These are phyloP conservation scores for Eulemur rufifrons DNA, from an alignment of 2,113 vertebrate genomes.

Conservation along the genomic window DNA sequence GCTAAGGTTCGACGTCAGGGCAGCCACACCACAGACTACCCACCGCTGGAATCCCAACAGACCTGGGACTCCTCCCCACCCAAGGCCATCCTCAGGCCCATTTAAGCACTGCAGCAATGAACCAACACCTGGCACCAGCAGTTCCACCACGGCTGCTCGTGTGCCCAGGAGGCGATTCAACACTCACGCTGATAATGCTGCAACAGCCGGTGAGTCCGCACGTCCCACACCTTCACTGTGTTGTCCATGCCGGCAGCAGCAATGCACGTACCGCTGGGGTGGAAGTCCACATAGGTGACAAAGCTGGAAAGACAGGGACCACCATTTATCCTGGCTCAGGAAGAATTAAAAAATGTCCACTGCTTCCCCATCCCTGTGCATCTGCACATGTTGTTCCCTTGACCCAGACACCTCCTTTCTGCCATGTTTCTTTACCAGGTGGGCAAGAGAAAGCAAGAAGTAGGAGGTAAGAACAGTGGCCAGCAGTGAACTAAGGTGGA, in stretches of 20 bases:
- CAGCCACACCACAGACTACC: background rate
- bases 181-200: constrained; percentile 95
- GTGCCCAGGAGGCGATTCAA: background rate
- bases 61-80: background rate
- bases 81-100: background rate
- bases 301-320: constrained; percentile 84
- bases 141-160: accelerated
- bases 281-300: constrained; percentile 94
- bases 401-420: background rate
- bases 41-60: background rate
- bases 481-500: background rate
- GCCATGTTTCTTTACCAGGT: background rate
- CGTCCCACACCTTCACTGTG: constrained; percentile 96
- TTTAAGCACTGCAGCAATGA: accelerated
- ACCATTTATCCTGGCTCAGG: background rate
- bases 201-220: constrained; percentile 93
- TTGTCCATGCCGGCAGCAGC: constrained; percentile 92
- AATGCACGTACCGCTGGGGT: constrained; percentile 94
- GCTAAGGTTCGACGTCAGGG: background rate
- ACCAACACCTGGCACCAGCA: accelerated
- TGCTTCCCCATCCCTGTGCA: background rate
- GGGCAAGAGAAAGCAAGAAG: background rate
- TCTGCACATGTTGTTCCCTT: background rate
- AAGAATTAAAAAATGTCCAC: background rate
- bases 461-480: background rate